These are phyloP conservation scores for Athalia cordata DNA, from an alignment of 2,888 invertebrate genomes.

Conservation along the genomic window DNA sequence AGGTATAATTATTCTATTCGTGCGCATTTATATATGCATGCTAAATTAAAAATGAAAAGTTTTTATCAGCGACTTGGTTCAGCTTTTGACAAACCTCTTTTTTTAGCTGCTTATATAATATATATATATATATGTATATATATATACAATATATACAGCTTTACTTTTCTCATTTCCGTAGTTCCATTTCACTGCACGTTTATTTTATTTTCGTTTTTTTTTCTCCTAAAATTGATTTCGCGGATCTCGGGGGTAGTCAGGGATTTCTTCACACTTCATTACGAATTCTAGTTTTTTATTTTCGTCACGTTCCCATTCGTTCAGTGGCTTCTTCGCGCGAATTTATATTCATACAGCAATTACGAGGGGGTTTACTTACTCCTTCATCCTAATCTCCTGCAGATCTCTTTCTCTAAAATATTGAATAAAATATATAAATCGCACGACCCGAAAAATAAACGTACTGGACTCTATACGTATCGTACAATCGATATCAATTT, in stretches of 20 bases:
- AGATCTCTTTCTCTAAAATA: slow-evolving; percentile 18
- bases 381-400: slow-evolving; percentile 25
- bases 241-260: slow-evolving; percentile 2
- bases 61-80: not conserved
- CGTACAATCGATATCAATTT: too few relatives aligned
- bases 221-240: slow-evolving; percentile 16
- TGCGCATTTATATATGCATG: not conserved
- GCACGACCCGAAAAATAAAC: not conserved
- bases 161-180: not conserved
- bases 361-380: slow-evolving; percentile 27
- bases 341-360: slow-evolving; percentile 41
- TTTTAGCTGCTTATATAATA: not conserved
- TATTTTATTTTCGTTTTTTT: not conserved
- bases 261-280: slow-evolving; percentile 18
- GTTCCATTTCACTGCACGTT: slow-evolving; percentile 16
- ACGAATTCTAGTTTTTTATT: slow-evolving; percentile 28
- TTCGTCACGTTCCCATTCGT: slow-evolving; percentile 38
- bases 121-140: too few relatives aligned
- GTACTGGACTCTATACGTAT: too few relatives aligned
- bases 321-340: slow-evolving; percentile 29
- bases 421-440: not conserved
- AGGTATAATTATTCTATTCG: not conserved
- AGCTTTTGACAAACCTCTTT: slow-evolving; percentile 8
- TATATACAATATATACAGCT: too few relatives aligned
- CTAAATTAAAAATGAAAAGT: not conserved